Evolutionary conservation across 2,113 vertebrate species (phyloP).

Genomic region (Daubentonia madagascariensis): DNA sequence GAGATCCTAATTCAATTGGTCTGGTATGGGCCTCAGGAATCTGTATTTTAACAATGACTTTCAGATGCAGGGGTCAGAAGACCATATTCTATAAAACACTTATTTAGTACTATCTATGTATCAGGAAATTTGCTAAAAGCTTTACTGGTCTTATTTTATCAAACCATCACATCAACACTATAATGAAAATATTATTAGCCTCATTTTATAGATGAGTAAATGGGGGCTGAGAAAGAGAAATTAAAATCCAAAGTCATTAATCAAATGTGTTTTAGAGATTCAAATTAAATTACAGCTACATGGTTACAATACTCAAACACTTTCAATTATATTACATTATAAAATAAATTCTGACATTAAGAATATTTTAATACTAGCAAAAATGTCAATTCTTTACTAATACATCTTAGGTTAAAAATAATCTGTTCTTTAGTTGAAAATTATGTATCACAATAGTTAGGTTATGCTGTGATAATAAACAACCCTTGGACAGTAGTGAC

Average conservation of each 20-base stretch:
- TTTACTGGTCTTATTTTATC: constrained; percentile 29
- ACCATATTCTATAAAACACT: neutral
- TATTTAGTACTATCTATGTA: neutral
- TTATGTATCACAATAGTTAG: neutral
- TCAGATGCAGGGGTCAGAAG: neutral
- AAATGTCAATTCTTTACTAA: neutral
- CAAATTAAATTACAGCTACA: neutral
- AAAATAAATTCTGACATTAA: neutral
- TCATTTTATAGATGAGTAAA: constrained; percentile 26
- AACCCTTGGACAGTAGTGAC: neutral
- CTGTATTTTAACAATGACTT: neutral
- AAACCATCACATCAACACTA: neutral
- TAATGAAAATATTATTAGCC: neutral
- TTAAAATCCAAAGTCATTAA: neutral
- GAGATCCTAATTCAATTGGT: neutral
- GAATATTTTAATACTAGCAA: neutral
- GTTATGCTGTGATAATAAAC: neutral
- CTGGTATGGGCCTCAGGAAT: neutral
- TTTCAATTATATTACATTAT: neutral
- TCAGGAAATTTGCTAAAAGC: constrained; percentile 5
- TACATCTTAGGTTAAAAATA: neutral
- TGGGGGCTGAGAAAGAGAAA: neutral
- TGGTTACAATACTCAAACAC: neutral
- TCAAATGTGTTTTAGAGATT: neutral
- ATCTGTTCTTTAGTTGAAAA: neutral